Conservation (phyloP, 2,888 invertebrate species). For the Sarcophaga caerulescens region DNA sequence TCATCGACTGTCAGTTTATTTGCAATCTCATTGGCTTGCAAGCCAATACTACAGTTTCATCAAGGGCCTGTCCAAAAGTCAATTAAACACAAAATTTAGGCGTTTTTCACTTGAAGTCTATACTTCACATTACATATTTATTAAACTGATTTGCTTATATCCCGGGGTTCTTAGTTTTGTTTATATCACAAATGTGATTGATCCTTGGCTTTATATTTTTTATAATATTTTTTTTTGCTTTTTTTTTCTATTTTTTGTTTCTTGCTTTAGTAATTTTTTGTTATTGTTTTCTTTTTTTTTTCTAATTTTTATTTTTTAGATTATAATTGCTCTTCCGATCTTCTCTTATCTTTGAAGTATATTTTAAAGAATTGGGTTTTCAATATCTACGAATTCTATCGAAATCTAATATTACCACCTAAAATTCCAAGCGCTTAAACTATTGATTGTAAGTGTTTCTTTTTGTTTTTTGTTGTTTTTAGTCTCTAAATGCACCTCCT, state of each 20-base stretch:
- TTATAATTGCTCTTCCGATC: conserved; percentile 62
- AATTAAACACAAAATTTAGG: no score
- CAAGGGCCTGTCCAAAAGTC: no score
- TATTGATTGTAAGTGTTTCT: no score
- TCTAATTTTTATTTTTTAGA: conserved; percentile 54
- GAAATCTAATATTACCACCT: conserved; percentile 62
- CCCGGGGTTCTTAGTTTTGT: no score
- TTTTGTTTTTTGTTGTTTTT: no score
- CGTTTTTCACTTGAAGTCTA: no score
- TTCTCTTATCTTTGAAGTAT: conserved; percentile 68
- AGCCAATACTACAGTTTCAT: no score
- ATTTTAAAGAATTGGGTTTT: conserved; percentile 66
- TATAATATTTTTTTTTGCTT: conserved; percentile 7
- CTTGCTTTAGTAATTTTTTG: conserved; percentile 26
- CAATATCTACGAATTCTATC: conserved; percentile 68
- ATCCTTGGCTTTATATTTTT: background rate
- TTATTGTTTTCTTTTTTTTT: conserved; percentile 1
- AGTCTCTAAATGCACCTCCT: no score
- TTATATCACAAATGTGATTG: background rate
- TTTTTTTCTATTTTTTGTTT: conserved; percentile 22
- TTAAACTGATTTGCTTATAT: no score
- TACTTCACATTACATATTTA: no score
- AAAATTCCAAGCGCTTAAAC: conserved; percentile 31
- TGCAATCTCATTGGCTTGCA: no score
- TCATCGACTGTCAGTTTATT: no score